A percentile compares a stretch with the other conserved stretches of the same genome.
These are phyloP conservation scores for Orchesellides sinensis DNA, from an alignment of 2,888 invertebrate genomes.

Conservation along the genomic window DNA sequence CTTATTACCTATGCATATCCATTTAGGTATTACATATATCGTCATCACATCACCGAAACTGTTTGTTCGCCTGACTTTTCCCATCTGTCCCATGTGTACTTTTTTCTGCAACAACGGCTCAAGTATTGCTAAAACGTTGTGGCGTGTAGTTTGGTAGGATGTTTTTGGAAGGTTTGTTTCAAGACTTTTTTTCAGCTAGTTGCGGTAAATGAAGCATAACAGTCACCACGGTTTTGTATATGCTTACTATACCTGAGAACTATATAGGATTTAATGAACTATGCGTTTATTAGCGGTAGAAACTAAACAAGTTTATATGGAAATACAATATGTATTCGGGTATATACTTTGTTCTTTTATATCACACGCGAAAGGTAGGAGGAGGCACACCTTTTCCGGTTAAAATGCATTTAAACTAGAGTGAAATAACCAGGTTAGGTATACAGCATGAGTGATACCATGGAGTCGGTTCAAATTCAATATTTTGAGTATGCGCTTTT, in stretches of 20 bases:
- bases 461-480: neutral
- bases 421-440: neutral
- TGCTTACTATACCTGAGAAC: neutral
- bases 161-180: too few relatives aligned
- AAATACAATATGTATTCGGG: neutral
- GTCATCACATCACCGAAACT: neutral
- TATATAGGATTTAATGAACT: neutral
- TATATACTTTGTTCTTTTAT: too few relatives aligned
- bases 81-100: neutral
- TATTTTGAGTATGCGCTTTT: neutral
- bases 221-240: neutral
- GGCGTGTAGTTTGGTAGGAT: too few relatives aligned
- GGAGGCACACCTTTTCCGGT: conserved; percentile 23
- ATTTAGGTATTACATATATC: too few relatives aligned
- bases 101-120: neutral
- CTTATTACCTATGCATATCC: too few relatives aligned
- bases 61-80: neutral
- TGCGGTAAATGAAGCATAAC: neutral
- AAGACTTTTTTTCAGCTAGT: neutral
- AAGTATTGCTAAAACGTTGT: too few relatives aligned
- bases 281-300: too few relatives aligned
- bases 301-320: neutral
- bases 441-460: neutral
- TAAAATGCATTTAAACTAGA: conserved; percentile 15
- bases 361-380: too few relatives aligned